Base-by-base conservation (phyloP, 2,888 invertebrate genomes). In the Drepanosiphum platanoidis region DNA sequence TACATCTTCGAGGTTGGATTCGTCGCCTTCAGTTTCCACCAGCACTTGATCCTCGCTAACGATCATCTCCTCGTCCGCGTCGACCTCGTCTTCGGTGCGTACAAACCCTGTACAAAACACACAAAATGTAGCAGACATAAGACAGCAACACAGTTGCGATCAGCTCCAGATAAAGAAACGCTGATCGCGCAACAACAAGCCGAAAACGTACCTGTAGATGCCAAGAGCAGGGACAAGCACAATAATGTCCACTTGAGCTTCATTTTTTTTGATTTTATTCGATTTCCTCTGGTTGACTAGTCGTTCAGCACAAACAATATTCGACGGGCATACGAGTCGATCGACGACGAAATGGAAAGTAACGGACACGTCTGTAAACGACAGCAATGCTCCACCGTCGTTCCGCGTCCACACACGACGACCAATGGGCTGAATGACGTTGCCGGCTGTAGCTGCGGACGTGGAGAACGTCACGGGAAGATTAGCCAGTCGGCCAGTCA, bases 11-110 rank as follows among this genome's bases (percentile, higher is more conserved):
- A 89, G 89, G 0, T 92, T 92, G 77, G 92, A 92, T 46, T 93
- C 93, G 36, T 92, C 91, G 1, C 90, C 89, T 79, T 91, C 92
- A 70, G 92, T 92, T 22, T 90, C 89, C 36, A 90, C 90, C 72
- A 88, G 87, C 22, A 87, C 88, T 46, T 88, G 87, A 86, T 90
- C 90, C 87, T 93, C 93, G 81, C 92, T 92, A 87, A 93, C 93
- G 86, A 93, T 92, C 87, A 93, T 93, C 82, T 92, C 92, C 87
- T 93, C 93, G 86, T 93, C 93, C 22, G 92, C 93, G 90, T 94
- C 94, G 89, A 93, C 93, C 88, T 94, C 94, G 88, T 94, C 94
- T 89, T 94, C 93, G 87, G 93, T 92, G 72, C 92, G 93, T 89
- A 91, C 91, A 27, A 92, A 92, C 79, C 91, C 89, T 77, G n/a